Evolutionary conservation across 2,113 vertebrate species (phyloP).

Genomic region (Zosterops hypoxanthus): DNA sequence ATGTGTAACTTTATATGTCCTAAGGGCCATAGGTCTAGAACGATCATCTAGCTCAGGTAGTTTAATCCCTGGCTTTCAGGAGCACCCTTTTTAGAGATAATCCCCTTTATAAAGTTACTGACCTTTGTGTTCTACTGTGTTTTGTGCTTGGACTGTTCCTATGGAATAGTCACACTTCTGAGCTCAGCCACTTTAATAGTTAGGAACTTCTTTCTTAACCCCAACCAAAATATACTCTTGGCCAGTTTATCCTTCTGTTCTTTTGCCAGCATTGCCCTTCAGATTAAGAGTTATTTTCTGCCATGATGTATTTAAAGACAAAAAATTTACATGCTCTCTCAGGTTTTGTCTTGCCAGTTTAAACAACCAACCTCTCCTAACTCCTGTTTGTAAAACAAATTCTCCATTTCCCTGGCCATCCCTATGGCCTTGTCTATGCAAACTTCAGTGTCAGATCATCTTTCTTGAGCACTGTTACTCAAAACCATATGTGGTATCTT

Average conservation of each 20-base stretch:
- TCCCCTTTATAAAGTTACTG: not conserved
- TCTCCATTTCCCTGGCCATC: not conserved
- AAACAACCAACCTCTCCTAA: not conserved
- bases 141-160: fast-evolving
- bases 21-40: not conserved
- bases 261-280: not conserved
- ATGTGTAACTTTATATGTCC: not conserved
- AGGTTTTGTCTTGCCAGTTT: not conserved
- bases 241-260: not conserved
- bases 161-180: not conserved
- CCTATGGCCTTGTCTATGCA: not conserved
- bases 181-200: not conserved
- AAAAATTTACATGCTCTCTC: not conserved
- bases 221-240: not conserved
- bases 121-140: not conserved
- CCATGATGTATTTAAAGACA: not conserved
- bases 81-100: not conserved
- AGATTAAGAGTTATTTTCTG: not conserved
- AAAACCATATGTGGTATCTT: not conserved
- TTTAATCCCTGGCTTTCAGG: not conserved
- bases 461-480: not conserved
- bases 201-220: not conserved
- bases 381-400: not conserved
- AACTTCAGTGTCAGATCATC: not conserved
- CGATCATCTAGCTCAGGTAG: not conserved